Conservation (phyloP, 2,113 vertebrate species). For the Atlantisia rogersi region DNA sequence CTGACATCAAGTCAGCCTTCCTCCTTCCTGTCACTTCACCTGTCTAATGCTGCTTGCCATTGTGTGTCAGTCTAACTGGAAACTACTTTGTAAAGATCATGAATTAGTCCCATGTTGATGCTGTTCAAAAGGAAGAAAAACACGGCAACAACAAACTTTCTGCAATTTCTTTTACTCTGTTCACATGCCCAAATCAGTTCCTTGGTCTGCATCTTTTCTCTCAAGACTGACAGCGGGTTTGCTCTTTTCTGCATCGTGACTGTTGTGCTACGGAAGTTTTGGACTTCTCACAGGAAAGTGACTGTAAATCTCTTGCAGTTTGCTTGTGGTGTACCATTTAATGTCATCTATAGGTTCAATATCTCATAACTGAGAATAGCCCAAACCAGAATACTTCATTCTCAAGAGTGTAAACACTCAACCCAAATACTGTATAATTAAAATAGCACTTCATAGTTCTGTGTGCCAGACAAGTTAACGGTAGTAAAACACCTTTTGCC, state of each 20-base stretch:
- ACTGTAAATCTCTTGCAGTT: not conserved
- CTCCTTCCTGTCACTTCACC: conserved; percentile 70
- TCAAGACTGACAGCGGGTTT: not conserved
- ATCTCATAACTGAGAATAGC: not conserved
- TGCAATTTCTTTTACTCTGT: not conserved
- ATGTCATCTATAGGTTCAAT: not conserved
- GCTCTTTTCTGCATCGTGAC: not conserved
- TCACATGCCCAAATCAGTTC: not conserved
- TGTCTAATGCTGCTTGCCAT: conserved; percentile 64
- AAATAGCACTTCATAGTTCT: not conserved
- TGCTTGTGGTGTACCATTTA: not conserved
- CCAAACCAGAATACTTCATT: not conserved
- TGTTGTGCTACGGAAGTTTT: not conserved
- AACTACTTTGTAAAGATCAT: conserved; percentile 55
- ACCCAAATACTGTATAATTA: not conserved
- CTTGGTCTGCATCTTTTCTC: not conserved
- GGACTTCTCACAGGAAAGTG: not conserved
- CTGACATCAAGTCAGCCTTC: conserved; percentile 67
- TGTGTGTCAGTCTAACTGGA: conserved; percentile 65
- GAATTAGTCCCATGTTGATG: conserved; percentile 69
- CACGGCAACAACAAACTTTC: conserved; percentile 53
- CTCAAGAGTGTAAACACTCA: not conserved
- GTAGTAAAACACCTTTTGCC: not conserved
- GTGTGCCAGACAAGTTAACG: not conserved
- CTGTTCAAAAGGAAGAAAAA: conserved; percentile 55